Base-by-base conservation (phyloP, 37 sponge, comb jelly and placozoan genomes). In the Petrosia ficiformis region DNA sequence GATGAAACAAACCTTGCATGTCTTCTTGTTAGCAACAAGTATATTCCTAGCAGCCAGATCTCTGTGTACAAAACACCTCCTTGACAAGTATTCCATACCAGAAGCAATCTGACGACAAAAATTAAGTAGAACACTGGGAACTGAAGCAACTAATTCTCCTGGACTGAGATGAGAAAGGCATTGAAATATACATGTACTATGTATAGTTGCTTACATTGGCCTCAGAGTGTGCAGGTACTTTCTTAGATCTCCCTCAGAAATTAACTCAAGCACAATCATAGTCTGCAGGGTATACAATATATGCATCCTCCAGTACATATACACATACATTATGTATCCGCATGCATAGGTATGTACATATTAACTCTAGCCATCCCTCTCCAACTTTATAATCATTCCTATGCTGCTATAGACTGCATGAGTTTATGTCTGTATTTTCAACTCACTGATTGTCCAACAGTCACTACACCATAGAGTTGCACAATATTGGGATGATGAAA, bases 31-130 rank as follows among this genome's bases (percentile, higher is more conserved):
- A 36, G 82, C 77, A 25, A 87, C 59, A 19, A 87, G 68, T 16
- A 87, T 81, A 65, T 87, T 87, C 70, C 88, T 81, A 24, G 88
- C 82, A 29, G 88, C 88, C 40, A 87, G 70, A 68, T 87, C 88
- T 61, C 88, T 81, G 88, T 87, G 88, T 1, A 87, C 73, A 59
- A 72, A 87, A 22, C 33, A 67, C 29, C 72, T 87, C 72, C 77
- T 72, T 26, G 82, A 43, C 44, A 87, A 71, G 61, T 87, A 81
- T 29, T 81, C 77, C 88, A 87, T 87, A 4, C 88, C 88, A 42
- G 41, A 77, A 11, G 78, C 78, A 65, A 87, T 63, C 68, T 87
- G 78, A 32, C 78, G 75, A 44, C 78, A 71, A 78, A 81, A 87
- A 1, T 38, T 33, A 39, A 86, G 67, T 29, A 61, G 63, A 6